Evolutionary conservation across 2,797 vertebrate species (phyloP).

Genomic region (Sebastiscus tertius): DNA sequence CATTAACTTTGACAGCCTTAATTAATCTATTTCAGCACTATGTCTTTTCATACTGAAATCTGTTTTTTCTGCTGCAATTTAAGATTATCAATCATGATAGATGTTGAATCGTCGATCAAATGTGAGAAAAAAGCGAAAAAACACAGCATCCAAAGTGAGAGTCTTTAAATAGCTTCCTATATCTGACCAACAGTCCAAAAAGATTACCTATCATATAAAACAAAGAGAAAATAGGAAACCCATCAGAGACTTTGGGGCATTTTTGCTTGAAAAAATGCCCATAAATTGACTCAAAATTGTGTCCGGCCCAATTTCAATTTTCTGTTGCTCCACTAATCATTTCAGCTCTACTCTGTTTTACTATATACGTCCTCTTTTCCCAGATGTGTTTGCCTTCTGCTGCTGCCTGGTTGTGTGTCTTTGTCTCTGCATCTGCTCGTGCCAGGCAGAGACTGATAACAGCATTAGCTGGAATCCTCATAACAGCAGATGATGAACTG

Average conservation of each 20-base stretch:
- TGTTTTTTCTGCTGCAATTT: not conserved
- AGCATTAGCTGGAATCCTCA: not conserved
- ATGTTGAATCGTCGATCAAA: not conserved
- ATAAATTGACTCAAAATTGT: not conserved
- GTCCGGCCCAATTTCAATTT: not conserved
- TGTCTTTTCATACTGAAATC: not conserved
- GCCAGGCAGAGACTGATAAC: slow-evolving; percentile 11
- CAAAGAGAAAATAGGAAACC: not conserved
- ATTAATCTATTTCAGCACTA: not conserved
- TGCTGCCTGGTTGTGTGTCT: not conserved
- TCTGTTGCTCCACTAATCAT: not conserved
- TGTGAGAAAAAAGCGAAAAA: not conserved
- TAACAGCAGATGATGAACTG: slow-evolving; percentile 18
- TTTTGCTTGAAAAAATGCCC: not conserved
- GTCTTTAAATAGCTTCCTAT: not conserved
- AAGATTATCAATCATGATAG: not conserved
- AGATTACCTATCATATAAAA: not conserved
- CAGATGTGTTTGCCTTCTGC: not conserved
- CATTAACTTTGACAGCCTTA: too few relatives aligned
- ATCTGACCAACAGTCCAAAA: not conserved
- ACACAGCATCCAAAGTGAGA: not conserved
- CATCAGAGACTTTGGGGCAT: not conserved
- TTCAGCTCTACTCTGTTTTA: not conserved
- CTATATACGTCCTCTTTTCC: not conserved
- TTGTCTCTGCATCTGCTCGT: not conserved